Evolutionary conservation across 2,888 invertebrate genomes (phyloP).

Genomic region (Troilus luridus): DNA sequence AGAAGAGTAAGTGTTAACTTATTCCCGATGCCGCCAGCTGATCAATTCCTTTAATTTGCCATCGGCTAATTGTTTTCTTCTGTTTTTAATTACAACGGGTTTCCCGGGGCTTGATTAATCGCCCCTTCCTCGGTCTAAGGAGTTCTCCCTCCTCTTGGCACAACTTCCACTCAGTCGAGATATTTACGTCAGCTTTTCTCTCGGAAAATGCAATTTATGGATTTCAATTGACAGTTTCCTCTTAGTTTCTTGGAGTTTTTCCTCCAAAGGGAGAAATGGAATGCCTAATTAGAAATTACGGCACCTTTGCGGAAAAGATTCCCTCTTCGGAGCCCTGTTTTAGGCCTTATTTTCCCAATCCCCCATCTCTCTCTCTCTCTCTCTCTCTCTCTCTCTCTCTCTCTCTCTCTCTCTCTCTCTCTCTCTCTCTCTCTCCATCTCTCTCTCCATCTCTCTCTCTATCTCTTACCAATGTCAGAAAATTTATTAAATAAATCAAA

Average conservation of each 20-base stretch:
- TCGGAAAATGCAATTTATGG: conserved; percentile 43
- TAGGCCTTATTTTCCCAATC: background rate
- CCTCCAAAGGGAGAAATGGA: conserved; percentile 32
- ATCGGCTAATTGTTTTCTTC: conserved; percentile 52
- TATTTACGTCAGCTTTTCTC: conserved; percentile 31
- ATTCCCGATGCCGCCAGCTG: conserved; percentile 28
- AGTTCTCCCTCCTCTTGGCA: conserved; percentile 38
- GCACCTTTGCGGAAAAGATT: background rate
- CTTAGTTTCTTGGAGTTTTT: background rate
- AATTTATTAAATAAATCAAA: too few species aligned
- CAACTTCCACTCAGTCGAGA: background rate
- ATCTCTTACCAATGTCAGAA: too few species aligned
- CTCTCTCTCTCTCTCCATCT: too few species aligned
- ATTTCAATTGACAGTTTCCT: conserved; percentile 40
- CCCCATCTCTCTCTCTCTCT: too few species aligned
- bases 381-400: too few species aligned
- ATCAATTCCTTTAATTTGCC: conserved; percentile 50
- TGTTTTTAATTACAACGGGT: conserved; percentile 54
- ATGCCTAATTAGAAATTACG: conserved; percentile 37
- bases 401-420: too few species aligned
- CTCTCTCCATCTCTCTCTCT: too few species aligned
- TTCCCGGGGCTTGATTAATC: conserved; percentile 42
- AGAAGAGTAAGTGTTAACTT: conserved; percentile 10
- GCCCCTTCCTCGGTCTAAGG: conserved; percentile 13
- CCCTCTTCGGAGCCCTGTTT: background rate